Evolutionary conservation across 2,797 vertebrate species (phyloP), one percentile per base, ranked within the genome.

Genomic region (Pseudotriccus pelzelni): DNA sequence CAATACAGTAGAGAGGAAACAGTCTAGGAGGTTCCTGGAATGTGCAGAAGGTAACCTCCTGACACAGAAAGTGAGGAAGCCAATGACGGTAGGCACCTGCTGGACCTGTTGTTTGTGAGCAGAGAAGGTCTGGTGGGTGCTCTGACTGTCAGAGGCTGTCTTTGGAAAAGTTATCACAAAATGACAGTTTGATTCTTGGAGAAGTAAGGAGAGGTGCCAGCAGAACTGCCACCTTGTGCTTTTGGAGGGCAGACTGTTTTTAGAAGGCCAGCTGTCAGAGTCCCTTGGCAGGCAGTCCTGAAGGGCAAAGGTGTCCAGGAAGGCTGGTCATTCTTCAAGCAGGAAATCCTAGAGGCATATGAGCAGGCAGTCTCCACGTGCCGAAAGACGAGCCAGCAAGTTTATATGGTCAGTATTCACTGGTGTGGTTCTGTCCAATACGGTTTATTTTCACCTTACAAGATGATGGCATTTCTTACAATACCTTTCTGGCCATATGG

Each of bases 111-210:
- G 21, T 36, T 82, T 30, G 10, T 16, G 41, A 76, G 53, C 14
- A 76, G 32, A 53, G 15, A 59, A n/a, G 39, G 27, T 7, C 46
- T 55, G 14, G 27, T 84, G 67, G 11, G 19, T 55, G 46, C 36
- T 60, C 27, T 60, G 34, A 64, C 30, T 12, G 12, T 55, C 67
- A 49, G 53, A 55, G 23, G 36, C 23, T 4, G 6, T 22, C 46
- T 60, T 39, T 28, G 41, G 22, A 19, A 60, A 49, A 82, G 21
- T 30, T 18, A 22, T 60, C 17, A 34, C 0, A 0, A 66, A 60
- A 49, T 27, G 2, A 43, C 5, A 37, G 36, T 47, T 49, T 19
- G 10, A 36, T 58, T 43, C 39, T 44, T 28, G 23, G 34, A 76
- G 44, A 76, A 76, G 30, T 36, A 75, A n/a, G 64, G 50, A 36